These are phyloP conservation scores for Camptogramma bilineatum DNA, from an alignment of 2,888 invertebrate genomes.

Conservation along the genomic window DNA sequence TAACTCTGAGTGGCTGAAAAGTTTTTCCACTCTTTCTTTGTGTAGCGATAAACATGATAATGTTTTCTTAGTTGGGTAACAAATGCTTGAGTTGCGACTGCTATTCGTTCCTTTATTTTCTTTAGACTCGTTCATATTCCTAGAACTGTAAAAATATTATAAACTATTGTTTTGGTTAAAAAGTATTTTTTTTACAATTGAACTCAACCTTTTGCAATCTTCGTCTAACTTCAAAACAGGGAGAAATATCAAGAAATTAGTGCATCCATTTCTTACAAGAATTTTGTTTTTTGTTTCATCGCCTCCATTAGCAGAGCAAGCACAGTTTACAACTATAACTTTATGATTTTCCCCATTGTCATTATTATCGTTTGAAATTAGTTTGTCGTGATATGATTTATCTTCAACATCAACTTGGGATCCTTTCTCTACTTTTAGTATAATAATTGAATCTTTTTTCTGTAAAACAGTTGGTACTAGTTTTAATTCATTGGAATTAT, in stretches of 20 bases:
- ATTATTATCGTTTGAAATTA: conserved; percentile 37
- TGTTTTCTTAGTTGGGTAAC: conserved; percentile 33
- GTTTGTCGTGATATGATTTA: conserved; percentile 38
- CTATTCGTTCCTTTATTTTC: conserved; percentile 17
- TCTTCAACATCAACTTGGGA: conserved; percentile 53
- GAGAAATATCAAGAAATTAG: conserved; percentile 48
- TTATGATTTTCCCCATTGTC: conserved; percentile 42
- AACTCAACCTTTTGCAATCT: conserved; percentile 22
- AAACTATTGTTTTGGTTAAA: background rate
- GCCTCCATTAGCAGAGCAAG: conserved; percentile 43
- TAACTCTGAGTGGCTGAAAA: conserved; percentile 7
- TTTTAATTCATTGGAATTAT: conserved; percentile 34
- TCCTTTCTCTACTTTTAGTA: conserved; percentile 47
- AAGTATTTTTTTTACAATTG: background rate
- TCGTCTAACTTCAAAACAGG: conserved; percentile 36
- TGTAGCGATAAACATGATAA: conserved; percentile 33
- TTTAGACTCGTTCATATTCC: conserved; percentile 33
- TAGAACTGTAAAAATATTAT: background rate
- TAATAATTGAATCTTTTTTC: conserved; percentile 30
- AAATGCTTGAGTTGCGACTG: conserved; percentile 15
- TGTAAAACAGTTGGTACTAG: background rate
- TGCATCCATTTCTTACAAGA: conserved; percentile 37
- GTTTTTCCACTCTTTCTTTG: conserved; percentile 8
- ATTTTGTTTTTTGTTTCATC: conserved; percentile 22
- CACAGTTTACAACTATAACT: conserved; percentile 50